Percentiles rank a stretch among this genome's conserved stretches.
Conservation (phyloP, 92 coral and sea anemone genomes). For the Palythoa grandis region DNA sequence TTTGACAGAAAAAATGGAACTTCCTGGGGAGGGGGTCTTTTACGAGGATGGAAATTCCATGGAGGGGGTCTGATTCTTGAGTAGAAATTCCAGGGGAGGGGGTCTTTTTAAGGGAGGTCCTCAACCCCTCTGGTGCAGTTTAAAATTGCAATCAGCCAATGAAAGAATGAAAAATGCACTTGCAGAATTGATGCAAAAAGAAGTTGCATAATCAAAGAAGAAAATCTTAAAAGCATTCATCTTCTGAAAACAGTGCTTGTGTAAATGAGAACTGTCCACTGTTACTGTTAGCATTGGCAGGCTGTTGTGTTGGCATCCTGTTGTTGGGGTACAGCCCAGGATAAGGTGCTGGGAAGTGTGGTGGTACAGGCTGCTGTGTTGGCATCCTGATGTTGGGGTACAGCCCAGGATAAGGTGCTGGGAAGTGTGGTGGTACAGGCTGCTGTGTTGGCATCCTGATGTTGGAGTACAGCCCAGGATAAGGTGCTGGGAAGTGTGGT, state of each 20-base stretch:
- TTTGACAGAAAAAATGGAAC: no score
- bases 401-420: no score
- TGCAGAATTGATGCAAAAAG: slow-evolving; percentile 14
- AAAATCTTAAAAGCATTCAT: slow-evolving; percentile 4
- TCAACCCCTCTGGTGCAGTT: no score
- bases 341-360: neutral
- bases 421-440: neutral
- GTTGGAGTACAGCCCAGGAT: slow-evolving; percentile 10
- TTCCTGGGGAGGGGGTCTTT: no score
- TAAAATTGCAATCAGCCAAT: no score
- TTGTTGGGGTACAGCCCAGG: no score
- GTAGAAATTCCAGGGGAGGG: no score
- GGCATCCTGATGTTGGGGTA: no score
- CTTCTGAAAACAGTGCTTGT: slow-evolving; percentile 5
- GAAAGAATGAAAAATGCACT: slow-evolving; percentile 14
- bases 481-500: slow-evolving; percentile 13
- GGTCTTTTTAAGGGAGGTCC: no score
- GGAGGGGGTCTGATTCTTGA: no score
- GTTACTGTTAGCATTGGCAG: slow-evolving; percentile 26
- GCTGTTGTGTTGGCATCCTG: neutral
- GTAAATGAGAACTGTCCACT: slow-evolving; percentile 32
- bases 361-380: neutral
- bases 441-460: slow-evolving; percentile 17
- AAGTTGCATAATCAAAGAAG: slow-evolving; percentile 4
- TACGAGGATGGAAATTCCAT: no score